Base-by-base conservation (phyloP, 2,797 vertebrate genomes). In the Merluccius polli region DNA sequence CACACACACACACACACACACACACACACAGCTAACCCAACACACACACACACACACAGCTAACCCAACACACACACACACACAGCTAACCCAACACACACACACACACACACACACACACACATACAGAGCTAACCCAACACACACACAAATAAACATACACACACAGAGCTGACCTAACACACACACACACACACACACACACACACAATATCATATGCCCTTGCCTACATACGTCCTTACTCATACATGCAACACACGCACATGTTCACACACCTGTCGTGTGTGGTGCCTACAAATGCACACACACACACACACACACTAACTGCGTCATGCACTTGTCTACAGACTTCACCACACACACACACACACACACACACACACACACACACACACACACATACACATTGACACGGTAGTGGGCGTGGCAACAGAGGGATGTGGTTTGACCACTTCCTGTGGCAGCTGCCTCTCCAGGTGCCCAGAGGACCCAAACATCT, bases 381-480 rank as follows among this genome's bases (percentile, higher is more conserved):
- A n/a, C 69, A n/a, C 69, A 32, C 69, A 31, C 68, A 32, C 69
- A 18, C 31, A 36, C 69, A 71, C 70, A 36, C 32, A 67, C 71
- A 69, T 36, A 33, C 36, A 68, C 72, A 38, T 68, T 29, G 77
- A 76, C 82, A 86, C 87, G 82, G 21, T 86, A 84, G 80, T 73
- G 59, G 32, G 78, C 79, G 36, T 31, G 72, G 15, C 1, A 0
- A 65, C 27, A 59, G 59, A 48, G 86, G 86, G 86, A 85, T 24
- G 52, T 18, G 75, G 81, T 85, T 88, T 89, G 82, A 74, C 84
- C 83, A 90, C 87, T 82, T 90, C 87, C 88, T 87, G 86, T 75
- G 7, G 77, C 86, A 88, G 87, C 87, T 90, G 87, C 86, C 81
- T 72, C 75, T 80, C 82, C 84, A 88, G 87, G 85, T 86, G 77